Evolutionary conservation across 2,888 invertebrate genomes (phyloP), one percentile per base, ranked within the genome.

Genomic region (Epirrhoe alternata): DNA sequence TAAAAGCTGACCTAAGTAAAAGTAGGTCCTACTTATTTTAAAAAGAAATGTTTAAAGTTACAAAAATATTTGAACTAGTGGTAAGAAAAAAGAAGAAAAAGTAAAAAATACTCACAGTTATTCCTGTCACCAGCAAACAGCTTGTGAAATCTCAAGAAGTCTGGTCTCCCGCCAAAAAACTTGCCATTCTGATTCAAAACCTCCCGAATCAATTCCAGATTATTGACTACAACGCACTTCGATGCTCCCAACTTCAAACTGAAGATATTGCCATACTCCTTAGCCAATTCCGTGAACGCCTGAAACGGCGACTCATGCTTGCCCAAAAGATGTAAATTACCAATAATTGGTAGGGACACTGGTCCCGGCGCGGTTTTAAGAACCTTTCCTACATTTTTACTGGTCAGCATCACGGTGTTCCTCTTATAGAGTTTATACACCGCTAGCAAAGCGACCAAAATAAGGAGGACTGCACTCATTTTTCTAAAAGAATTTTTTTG

Each of bases 111-210:
- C 97, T 97, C 88, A 97, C 97, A 97, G 84, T 97, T 97, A 87
- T 97, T 97, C 62, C 97, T 93, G 87, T 97, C 96, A 38, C 97
- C 97, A 33, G 97, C 97, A 85, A 98, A 97, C 7, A 97, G 95
- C 73, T 95, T 94, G 80, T 97, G 96, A 84, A 97, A 97, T 16
- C 98, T 92, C 73, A 96, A 84, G 85, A 97, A 97, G 83, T 97
- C 95, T 0, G 97, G 97, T 8, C 98, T 93, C 10, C 97, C 97
- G 1, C 97, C 97, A 86, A 98, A 97, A 77, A 96, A 96, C 70
- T 95, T 96, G 5, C 97, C 97, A 79, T 96, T 97, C 68, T 96
- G 95, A 81, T 97, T 96, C 30, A 97, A 90, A 56, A 97, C 97
- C 81, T 97, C 96, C 68, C 95, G 94, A 72, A 97, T 96, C 38